phyloP scores from a whole-genome alignment of 2,113 vertebrate genomes.

The Eclectus roratus region DNA sequence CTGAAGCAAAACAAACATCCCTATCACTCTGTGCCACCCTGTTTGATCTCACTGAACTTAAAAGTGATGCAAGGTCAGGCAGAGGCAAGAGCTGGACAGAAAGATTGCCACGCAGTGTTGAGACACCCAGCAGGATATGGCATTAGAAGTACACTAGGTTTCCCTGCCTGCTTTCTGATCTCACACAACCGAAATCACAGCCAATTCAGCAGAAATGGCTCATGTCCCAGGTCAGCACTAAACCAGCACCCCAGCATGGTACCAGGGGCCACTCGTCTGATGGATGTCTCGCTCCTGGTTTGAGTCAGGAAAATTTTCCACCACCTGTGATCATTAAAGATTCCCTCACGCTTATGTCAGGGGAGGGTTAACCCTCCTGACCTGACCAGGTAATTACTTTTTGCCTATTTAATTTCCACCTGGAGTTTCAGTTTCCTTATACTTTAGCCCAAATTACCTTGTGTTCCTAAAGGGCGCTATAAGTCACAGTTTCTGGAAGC shows the following conservation, averaged over 20 bases:
- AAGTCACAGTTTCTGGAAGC: not conserved
- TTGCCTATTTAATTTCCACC: constrained; percentile 47
- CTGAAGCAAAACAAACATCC: constrained; percentile 27
- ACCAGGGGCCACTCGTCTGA: fast-evolving
- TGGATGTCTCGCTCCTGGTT: not conserved
- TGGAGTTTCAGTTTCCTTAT: constrained; percentile 27
- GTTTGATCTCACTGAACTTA: constrained; percentile 46
- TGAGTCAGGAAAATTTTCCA: constrained; percentile 22
- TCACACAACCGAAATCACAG: not conserved
- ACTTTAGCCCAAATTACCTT: constrained; percentile 6
- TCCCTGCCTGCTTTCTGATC: not conserved
- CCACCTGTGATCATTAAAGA: constrained; percentile 48
- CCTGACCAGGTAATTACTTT: constrained; percentile 45
- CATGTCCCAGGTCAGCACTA: not conserved
- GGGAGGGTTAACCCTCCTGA: constrained; percentile 29
- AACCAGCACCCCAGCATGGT: not conserved
- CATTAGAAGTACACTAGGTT: not conserved
- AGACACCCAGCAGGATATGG: not conserved
- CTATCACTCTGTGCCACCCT: not conserved
- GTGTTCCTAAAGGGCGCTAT: not conserved
- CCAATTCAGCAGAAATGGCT: not conserved
- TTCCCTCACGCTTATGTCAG: not conserved
- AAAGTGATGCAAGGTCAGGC: constrained; percentile 1
- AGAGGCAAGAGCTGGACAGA: constrained; percentile 1
- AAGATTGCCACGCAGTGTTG: not conserved